These are phyloP conservation scores for Nixonia krombeini DNA, from an alignment of 1,140 invertebrate genomes.

Conservation along the genomic window DNA sequence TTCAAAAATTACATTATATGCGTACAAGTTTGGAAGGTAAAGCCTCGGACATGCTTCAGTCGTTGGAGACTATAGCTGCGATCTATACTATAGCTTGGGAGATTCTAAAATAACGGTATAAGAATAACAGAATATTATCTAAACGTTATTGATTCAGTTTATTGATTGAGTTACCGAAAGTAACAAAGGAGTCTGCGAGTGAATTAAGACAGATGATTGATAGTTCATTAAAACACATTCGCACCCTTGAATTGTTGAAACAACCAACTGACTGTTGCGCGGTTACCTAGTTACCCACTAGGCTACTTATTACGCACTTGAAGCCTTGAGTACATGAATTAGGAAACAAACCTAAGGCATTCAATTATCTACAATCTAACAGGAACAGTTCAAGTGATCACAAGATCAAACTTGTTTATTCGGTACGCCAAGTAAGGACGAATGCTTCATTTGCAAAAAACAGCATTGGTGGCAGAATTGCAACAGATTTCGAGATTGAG, in stretches of 20 bases:
- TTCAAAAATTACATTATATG: conserved; percentile 57
- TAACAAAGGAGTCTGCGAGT: conserved; percentile 34
- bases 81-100: conserved; percentile 61
- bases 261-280: conserved; percentile 48
- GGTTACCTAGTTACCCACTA: conserved; percentile 52
- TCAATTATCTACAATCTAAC: too few relatives aligned
- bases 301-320: conserved; percentile 44
- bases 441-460: too few relatives aligned
- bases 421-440: too few relatives aligned
- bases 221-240: conserved; percentile 50
- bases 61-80: conserved; percentile 49
- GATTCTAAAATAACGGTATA: conserved; percentile 55
- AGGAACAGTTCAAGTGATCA: too few relatives aligned
- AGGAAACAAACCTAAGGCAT: not conserved
- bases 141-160: conserved; percentile 54
- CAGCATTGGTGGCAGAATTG: too few relatives aligned
- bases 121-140: conserved; percentile 57
- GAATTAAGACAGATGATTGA: conserved; percentile 56
- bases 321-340: conserved; percentile 2
- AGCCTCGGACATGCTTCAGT: conserved; percentile 46
- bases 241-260: conserved; percentile 49
- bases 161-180: conserved; percentile 43
- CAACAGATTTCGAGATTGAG: too few relatives aligned
- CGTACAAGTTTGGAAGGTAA: conserved; percentile 47
- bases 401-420: too few relatives aligned